These are phyloP conservation scores for Chrysotoxum bicinctum DNA, from an alignment of 2,888 invertebrate genomes.

Conservation along the genomic window DNA sequence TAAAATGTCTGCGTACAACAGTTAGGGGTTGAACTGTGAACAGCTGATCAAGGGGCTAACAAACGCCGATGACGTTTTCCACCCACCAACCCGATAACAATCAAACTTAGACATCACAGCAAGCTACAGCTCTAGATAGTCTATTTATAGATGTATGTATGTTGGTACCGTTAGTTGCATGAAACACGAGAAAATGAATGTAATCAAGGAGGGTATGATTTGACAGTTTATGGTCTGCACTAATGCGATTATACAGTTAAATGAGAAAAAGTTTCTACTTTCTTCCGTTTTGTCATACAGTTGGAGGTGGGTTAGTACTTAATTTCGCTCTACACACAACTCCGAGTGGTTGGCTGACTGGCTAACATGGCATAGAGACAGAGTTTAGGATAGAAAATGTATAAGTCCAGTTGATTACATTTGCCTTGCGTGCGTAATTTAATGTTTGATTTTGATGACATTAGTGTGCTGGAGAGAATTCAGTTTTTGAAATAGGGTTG, in stretches of 20 bases:
- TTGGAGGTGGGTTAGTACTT: conserved; percentile 35
- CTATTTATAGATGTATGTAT: neutral
- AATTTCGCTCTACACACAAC: conserved; percentile 25
- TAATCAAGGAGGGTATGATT: conserved; percentile 54
- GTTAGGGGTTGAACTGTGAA: conserved; percentile 38
- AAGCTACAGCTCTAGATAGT: neutral
- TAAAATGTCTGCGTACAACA: conserved; percentile 47
- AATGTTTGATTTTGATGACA: conserved; percentile 64
- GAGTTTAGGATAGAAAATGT: neutral
- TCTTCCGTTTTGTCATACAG: conserved; percentile 2
- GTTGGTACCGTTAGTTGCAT: conserved; percentile 4
- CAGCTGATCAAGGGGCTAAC: conserved; percentile 59
- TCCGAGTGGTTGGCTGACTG: neutral
- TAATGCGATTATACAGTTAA: conserved; percentile 72
- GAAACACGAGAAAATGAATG: conserved; percentile 15
- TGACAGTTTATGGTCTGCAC: conserved; percentile 66
- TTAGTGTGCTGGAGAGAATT: conserved; percentile 5
- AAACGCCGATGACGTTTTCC: conserved; percentile 5
- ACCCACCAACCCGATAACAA: conserved; percentile 25
- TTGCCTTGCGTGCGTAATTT: conserved; percentile 63
- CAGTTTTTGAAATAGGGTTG: neutral
- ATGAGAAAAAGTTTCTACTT: conserved; percentile 51
- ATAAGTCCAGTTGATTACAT: conserved; percentile 58
- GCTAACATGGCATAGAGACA: neutral
- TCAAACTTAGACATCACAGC: conserved; percentile 14